phyloP scores from a whole-genome alignment of 2,113 vertebrate genomes.

The Glareola pratincola region DNA sequence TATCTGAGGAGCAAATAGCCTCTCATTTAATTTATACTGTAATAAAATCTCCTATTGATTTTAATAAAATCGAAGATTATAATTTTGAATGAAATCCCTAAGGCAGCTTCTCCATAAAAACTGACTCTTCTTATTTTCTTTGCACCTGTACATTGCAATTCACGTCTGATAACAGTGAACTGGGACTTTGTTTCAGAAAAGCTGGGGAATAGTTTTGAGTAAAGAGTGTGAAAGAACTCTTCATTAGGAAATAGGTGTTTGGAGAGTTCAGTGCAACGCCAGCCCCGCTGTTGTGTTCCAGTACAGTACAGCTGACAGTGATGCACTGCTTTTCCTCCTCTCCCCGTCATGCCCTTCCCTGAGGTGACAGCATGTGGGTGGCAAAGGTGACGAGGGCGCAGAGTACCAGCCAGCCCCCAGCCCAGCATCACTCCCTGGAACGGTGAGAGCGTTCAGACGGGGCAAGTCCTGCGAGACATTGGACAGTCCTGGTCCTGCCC shows the following conservation, averaged over 20 bases:
- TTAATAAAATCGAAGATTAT: conserved; percentile 76
- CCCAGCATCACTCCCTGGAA: too few relatives aligned
- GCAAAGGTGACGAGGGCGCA: background rate
- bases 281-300: background rate
- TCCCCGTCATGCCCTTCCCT: background rate
- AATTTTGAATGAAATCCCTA: conserved; percentile 66
- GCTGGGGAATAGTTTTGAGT: background rate
- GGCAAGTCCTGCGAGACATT: fast-evolving
- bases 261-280: background rate
- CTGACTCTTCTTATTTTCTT: conserved; percentile 25
- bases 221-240: background rate
- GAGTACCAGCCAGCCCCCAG: background rate
- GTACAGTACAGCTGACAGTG: background rate
- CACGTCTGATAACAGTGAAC: background rate
- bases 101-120: conserved; percentile 58
- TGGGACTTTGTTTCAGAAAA: background rate
- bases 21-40: conserved; percentile 71
- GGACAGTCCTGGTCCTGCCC: background rate
- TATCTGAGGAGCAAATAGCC: conserved; percentile 59
- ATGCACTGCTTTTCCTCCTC: background rate
- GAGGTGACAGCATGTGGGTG: background rate
- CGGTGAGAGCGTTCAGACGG: fast-evolving
- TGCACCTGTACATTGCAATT: background rate
- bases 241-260: background rate
- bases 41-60: conserved; percentile 77